Conservation (phyloP, 2,888 invertebrate species). For the Caenorhabditis sp. region DNA sequence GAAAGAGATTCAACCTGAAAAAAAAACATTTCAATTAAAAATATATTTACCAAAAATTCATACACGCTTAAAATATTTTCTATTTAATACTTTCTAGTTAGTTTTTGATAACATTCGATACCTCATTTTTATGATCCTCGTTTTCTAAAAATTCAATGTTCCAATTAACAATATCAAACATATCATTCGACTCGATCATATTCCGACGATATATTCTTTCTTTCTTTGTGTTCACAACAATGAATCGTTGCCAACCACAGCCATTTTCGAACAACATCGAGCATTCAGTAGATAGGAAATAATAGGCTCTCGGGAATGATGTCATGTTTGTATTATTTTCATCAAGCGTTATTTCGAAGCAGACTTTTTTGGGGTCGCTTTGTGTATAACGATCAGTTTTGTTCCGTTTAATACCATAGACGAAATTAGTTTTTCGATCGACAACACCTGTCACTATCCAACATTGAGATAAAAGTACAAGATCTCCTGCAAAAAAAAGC, state of each 20-base stretch:
- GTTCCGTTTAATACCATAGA: slow-evolving; percentile 2
- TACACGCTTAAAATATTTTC: too few species aligned
- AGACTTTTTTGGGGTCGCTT: background rate
- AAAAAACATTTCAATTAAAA: too few species aligned
- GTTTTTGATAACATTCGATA: background rate
- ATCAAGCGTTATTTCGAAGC: background rate
- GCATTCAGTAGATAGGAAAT: background rate
- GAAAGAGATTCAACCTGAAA: too few species aligned
- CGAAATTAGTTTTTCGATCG: slow-evolving; percentile 15
- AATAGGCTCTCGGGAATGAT: background rate
- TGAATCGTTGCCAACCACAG: background rate
- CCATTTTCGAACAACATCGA: background rate
- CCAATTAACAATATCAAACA: background rate
- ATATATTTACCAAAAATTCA: too few species aligned
- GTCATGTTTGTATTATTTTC: background rate
- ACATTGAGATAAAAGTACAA: slow-evolving; percentile 12
- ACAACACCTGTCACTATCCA: slow-evolving; percentile 9
- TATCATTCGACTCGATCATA: background rate
- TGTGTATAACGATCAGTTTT: background rate
- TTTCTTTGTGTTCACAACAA: background rate
- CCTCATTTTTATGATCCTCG: background rate
- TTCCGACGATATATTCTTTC: background rate
- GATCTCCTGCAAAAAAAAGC: slow-evolving; percentile 6
- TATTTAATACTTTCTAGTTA: too few species aligned
- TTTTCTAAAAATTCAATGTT: background rate